Base-by-base conservation (phyloP, 2,888 invertebrate genomes). In the Dasypolia templi region DNA sequence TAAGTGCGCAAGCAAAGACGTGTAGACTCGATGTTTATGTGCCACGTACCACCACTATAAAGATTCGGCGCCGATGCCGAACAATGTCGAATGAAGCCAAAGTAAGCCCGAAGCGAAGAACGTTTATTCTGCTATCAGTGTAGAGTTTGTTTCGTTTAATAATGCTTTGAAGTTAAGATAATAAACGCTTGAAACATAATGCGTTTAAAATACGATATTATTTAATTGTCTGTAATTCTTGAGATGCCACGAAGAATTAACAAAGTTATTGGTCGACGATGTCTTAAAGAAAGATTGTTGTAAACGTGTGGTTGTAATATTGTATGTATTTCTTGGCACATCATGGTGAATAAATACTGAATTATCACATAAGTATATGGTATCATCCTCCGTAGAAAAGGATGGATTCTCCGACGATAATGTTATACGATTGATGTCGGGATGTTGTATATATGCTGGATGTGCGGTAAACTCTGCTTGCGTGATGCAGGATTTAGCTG, bases 1-100 rank as follows among this genome's bases (percentile, higher is more conserved):
- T 72, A 62, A 77, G 77, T 77, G 77, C 49, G 55, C 71, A 68
- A 71, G 70, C 65, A 61, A 69, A 78, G 65, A 59, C 83, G 65
- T 75, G 74, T 74, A 64, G 55, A 66, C 73, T 56, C 26, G 17
- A 44, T 71, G 59, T 77, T 71, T 77, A 77, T 65, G 78, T 74
- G 65, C 56, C 82, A 81, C 82, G 82, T 77, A 51, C 71, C 66
- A 22, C 12, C 22, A 44, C 76, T 59, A 51, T 68, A 75, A 71
- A 75, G 58, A 76, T 64, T 71, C 11, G 56, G 29, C 19, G 9
- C 29, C 11, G 39, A 64, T 56, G 29, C 59, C 17, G 42, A 71
- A 65, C 53, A 22, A 14, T 39, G n/a, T 35, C 49, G 59, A 71
- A 26, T 17, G 22, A 39, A 22, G 19, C 22, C 26, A 26, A 51